phyloP scores from a whole-genome alignment of 2,113 vertebrate species.

The Vireo altiloquus region DNA sequence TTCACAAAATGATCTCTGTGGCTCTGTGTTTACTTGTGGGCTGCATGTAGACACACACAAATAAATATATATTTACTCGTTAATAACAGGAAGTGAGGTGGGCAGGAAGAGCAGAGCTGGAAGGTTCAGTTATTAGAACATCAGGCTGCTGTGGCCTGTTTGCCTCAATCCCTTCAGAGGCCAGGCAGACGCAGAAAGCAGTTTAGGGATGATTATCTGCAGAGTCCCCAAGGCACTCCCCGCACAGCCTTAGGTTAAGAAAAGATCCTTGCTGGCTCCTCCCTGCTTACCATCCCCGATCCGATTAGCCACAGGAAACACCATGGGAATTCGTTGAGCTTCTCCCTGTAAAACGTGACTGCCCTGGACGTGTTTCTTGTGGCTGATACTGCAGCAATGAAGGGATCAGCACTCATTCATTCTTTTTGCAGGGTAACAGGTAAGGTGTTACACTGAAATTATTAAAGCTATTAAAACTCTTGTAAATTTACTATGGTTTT shows the following conservation, averaged over 20 bases:
- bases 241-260: neutral
- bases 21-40: neutral
- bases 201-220: conserved; percentile 27
- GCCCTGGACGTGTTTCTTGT: neutral
- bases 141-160: neutral
- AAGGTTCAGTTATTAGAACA: neutral
- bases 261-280: conserved; percentile 44
- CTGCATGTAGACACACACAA: neutral
- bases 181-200: neutral
- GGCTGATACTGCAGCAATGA: conserved; percentile 29
- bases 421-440: conserved; percentile 60
- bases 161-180: conserved; percentile 30
- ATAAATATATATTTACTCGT: neutral
- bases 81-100: neutral
- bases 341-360: neutral
- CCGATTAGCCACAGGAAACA: conserved; percentile 55
- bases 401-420: conserved; percentile 30
- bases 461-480: neutral
- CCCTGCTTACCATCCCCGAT: conserved; percentile 42
- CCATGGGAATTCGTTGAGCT: neutral
- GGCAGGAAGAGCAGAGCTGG: neutral
- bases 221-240: neutral
- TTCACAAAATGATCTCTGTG: neutral
- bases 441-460: conserved; percentile 30
- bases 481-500: neutral